These are phyloP conservation scores for Entomobrya multifasciata DNA, from an alignment of 2,888 invertebrate species.

Conservation along the genomic window DNA sequence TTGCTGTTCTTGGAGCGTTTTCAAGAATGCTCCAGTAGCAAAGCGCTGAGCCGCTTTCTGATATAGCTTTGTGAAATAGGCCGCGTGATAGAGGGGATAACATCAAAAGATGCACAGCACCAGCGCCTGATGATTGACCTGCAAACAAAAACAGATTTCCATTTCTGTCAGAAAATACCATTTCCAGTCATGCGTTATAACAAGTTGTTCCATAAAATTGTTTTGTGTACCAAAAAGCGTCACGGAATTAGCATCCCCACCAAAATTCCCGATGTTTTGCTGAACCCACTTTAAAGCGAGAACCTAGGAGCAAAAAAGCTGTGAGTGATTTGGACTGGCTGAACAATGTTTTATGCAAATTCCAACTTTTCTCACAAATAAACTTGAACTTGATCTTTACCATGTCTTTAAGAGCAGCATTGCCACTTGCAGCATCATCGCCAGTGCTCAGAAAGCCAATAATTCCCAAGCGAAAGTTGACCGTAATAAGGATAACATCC, in stretches of 20 bases:
- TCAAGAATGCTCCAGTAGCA: not conserved
- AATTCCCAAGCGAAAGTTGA: not conserved
- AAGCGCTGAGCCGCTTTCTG: not conserved
- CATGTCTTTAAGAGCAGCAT: not conserved
- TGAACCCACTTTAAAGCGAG: conserved; percentile 4
- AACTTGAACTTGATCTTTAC: not conserved
- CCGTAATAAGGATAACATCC: not conserved
- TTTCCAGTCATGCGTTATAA: no score
- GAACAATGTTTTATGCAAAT: not conserved
- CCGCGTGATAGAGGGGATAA: not conserved
- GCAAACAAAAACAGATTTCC: no score
- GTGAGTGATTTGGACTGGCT: not conserved
- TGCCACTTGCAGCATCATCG: conserved; percentile 54
- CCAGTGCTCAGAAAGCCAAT: conserved; percentile 3
- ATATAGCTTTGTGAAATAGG: conserved; percentile 14
- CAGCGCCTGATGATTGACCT: not conserved
- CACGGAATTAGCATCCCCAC: not conserved
- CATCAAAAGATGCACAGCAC: not conserved
- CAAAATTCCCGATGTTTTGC: not conserved
- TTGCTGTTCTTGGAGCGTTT: not conserved
- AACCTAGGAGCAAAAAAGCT: not conserved
- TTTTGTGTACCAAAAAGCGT: not conserved
- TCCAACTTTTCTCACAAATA: no score
- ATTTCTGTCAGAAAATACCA: no score
- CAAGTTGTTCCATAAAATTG: no score